phyloP scores from a whole-genome alignment of 1,140 invertebrate genomes.

The Berghia stephanieae region DNA sequence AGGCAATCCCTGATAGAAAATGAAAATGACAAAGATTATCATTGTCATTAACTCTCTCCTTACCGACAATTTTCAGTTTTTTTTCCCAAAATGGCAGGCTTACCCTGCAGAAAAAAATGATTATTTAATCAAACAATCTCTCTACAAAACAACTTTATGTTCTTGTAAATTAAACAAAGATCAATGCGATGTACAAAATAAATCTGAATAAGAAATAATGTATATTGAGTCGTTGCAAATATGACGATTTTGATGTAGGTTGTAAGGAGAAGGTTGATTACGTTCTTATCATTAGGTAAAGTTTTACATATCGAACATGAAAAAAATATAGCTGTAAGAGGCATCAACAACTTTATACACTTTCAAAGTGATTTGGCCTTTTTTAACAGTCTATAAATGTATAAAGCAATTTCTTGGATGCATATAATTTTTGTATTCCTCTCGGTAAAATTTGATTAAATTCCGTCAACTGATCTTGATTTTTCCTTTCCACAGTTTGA shows the following conservation, averaged over 20 bases:
- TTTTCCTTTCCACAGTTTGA: constrained; percentile 10
- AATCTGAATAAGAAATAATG: too few relatives aligned
- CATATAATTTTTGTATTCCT: neutral
- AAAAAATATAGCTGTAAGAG: neutral
- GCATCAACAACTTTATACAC: neutral
- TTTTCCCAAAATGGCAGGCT: too few relatives aligned
- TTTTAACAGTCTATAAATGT: neutral
- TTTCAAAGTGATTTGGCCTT: neutral
- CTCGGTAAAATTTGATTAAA: neutral
- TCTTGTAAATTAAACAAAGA: too few relatives aligned
- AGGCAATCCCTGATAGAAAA: neutral
- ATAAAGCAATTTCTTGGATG: neutral
- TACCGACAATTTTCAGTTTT: too few relatives aligned
- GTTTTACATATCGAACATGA: neutral
- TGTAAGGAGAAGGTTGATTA: neutral
- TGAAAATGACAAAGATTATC: neutral
- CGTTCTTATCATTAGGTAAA: neutral
- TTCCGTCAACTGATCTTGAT: neutral
- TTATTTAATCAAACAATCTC: too few relatives aligned
- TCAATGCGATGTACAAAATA: too few relatives aligned
- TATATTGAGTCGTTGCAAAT: too few relatives aligned
- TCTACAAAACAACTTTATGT: too few relatives aligned
- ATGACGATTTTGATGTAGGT: too few relatives aligned
- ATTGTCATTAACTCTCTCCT: too few relatives aligned
- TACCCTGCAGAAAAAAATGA: too few relatives aligned